A percentile compares a stretch with the other conserved stretches of the same genome.
These are phyloP conservation scores for Nyctibius bracteatus DNA, from an alignment of 2,113 vertebrate species.

Conservation along the genomic window DNA sequence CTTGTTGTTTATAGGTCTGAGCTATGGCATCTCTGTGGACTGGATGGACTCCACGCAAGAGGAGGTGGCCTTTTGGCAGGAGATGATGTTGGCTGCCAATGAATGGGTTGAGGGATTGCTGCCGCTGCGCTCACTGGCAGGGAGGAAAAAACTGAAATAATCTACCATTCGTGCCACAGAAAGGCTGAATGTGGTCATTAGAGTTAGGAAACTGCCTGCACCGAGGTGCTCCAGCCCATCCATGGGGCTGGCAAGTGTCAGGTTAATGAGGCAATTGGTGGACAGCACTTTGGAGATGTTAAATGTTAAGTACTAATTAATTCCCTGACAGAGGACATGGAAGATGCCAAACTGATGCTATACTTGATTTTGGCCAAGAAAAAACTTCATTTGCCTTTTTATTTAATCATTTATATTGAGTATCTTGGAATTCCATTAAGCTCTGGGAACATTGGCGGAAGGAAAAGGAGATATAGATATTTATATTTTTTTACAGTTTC, in stretches of 20 bases:
- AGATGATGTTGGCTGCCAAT: slow-evolving; percentile 68
- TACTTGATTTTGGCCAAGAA: not conserved
- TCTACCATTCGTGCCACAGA: accelerated
- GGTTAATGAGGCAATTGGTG: not conserved
- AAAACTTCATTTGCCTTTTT: not conserved
- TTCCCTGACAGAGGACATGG: not conserved
- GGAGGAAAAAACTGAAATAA: slow-evolving; percentile 60
- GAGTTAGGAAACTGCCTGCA: not conserved
- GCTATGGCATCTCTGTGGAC: slow-evolving; percentile 71
- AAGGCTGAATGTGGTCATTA: not conserved
- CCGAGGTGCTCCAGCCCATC: not conserved
- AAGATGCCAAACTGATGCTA: not conserved
- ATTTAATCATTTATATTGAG: not conserved
- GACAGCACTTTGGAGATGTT: not conserved
- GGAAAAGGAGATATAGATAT: not conserved
- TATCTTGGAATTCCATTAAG: not conserved
- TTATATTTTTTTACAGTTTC: not conserved
- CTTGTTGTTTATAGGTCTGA: slow-evolving; percentile 36
- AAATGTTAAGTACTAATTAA: not conserved
- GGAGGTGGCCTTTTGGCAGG: slow-evolving; percentile 73
- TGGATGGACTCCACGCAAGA: slow-evolving; percentile 75
- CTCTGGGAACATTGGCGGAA: not conserved
- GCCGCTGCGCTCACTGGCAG: slow-evolving; percentile 58
- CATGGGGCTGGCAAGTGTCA: not conserved
- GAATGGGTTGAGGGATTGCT: slow-evolving; percentile 72